These are phyloP conservation scores for Lasiurus cinereus DNA, from an alignment of 2,113 vertebrate species.

Conservation along the genomic window DNA sequence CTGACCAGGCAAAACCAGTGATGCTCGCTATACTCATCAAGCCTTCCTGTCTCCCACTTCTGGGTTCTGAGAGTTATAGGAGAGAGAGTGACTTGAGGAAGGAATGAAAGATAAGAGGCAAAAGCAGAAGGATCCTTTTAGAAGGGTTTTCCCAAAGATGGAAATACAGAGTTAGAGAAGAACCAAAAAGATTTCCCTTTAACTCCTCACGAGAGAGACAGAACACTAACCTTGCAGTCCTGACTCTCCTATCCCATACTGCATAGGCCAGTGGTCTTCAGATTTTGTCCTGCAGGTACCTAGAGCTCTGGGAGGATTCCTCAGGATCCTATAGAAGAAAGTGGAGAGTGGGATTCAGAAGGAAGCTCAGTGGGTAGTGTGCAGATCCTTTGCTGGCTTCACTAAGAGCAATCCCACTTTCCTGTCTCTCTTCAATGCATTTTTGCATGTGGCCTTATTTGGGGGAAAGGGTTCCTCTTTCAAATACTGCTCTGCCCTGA, in stretches of 20 bases:
- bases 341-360: not conserved
- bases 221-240: not conserved
- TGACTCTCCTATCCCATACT: fast-evolving
- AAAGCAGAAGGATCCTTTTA: not conserved
- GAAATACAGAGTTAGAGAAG: not conserved
- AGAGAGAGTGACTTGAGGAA: not conserved
- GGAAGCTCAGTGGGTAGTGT: not conserved
- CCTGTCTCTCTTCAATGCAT: not conserved
- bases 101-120: not conserved
- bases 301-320: not conserved
- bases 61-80: not conserved
- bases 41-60: not conserved
- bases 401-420: not conserved
- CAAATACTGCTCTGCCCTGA: not conserved
- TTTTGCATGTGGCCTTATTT: not conserved
- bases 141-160: not conserved
- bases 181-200: not conserved
- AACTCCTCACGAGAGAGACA: not conserved
- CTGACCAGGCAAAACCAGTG: not conserved
- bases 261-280: not conserved
- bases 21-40: not conserved
- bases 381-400: not conserved
- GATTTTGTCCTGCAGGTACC: not conserved
- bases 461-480: fast-evolving
- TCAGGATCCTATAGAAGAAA: not conserved